These are phyloP conservation scores for Drosophila rubida DNA, from an alignment of 2,888 invertebrate genomes.

Conservation along the genomic window DNA sequence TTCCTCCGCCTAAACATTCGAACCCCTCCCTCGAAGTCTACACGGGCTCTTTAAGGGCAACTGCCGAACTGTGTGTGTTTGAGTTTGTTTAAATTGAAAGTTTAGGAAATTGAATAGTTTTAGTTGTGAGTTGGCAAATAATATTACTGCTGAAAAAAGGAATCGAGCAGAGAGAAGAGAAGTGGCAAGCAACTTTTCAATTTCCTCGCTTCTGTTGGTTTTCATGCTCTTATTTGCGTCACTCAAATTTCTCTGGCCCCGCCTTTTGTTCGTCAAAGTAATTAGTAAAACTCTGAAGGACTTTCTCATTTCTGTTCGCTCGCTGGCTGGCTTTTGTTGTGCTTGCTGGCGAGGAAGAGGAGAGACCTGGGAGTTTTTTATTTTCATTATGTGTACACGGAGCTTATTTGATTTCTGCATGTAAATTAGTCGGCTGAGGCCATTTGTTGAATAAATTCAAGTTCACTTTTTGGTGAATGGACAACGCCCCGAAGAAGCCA, in stretches of 20 bases:
- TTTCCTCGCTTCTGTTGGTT: slow-evolving; percentile 68
- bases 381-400: slow-evolving; percentile 68
- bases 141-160: slow-evolving; percentile 32
- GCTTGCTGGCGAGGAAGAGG: not conserved
- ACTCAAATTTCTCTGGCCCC: slow-evolving; percentile 56
- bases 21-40: slow-evolving; percentile 11
- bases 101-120: slow-evolving; percentile 76
- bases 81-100: slow-evolving; percentile 57
- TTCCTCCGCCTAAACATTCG: slow-evolving; percentile 33
- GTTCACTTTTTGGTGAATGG: slow-evolving; percentile 3
- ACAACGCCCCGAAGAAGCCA: slow-evolving; percentile 47
- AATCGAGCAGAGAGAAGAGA: slow-evolving; percentile 15
- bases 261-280: slow-evolving; percentile 80
- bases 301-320: slow-evolving; percentile 44
- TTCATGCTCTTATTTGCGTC: slow-evolving; percentile 71
- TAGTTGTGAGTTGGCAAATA: slow-evolving; percentile 70
- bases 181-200: slow-evolving; percentile 51
- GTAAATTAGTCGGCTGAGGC: slow-evolving; percentile 74
- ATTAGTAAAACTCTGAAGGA: slow-evolving; percentile 74
- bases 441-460: slow-evolving; percentile 71
- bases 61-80: slow-evolving; percentile 7
- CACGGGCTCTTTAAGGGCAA: slow-evolving; percentile 21
- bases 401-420: slow-evolving; percentile 77
- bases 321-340: slow-evolving; percentile 29
- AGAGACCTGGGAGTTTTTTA: slow-evolving; percentile 16